A percentile compares a stretch with the other conserved stretches of the same genome.
Conservation (phyloP, 2,888 invertebrate genomes). For the Morpho achilles region DNA sequence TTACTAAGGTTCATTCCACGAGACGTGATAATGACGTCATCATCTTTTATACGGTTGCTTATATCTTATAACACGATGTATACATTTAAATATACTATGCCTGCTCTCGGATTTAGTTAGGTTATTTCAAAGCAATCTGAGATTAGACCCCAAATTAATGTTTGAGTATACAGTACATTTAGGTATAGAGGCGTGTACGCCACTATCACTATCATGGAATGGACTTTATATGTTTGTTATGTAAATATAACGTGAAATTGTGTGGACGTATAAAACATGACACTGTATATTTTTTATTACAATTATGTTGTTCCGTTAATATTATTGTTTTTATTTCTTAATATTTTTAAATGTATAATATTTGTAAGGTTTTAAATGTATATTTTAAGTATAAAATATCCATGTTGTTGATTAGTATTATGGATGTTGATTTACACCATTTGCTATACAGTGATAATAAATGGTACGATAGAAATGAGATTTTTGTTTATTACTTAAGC, state of each 20-base stretch:
- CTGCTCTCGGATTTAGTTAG: too few species aligned
- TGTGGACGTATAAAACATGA: slow-evolving; percentile 57
- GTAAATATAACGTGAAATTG: slow-evolving; percentile 49
- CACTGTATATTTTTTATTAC: slow-evolving; percentile 62
- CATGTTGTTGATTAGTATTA: slow-evolving; percentile 79
- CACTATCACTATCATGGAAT: too few species aligned
- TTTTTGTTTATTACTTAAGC: neutral
- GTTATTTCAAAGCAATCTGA: too few species aligned
- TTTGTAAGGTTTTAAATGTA: slow-evolving; percentile 57
- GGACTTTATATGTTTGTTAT: slow-evolving; percentile 40
- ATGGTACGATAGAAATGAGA: slow-evolving; percentile 47
- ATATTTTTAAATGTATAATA: slow-evolving; percentile 52
- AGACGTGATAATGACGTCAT: too few species aligned
- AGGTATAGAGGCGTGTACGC: too few species aligned
- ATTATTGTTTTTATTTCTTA: slow-evolving; percentile 42
- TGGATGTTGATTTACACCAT: slow-evolving; percentile 78
- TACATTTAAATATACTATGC: too few species aligned
- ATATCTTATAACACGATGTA: too few species aligned
- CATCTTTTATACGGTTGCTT: too few species aligned
- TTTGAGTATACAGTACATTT: too few species aligned
- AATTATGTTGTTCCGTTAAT: slow-evolving; percentile 47
- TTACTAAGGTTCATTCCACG: slow-evolving; percentile 34
- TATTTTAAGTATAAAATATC: slow-evolving; percentile 66
- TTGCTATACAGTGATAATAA: slow-evolving; percentile 76
- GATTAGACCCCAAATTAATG: too few species aligned